Evolutionary conservation across 2,888 invertebrate species (phyloP), one percentile per base, ranked within the genome.

Genomic region (Zaprionus obscuricornis): DNA sequence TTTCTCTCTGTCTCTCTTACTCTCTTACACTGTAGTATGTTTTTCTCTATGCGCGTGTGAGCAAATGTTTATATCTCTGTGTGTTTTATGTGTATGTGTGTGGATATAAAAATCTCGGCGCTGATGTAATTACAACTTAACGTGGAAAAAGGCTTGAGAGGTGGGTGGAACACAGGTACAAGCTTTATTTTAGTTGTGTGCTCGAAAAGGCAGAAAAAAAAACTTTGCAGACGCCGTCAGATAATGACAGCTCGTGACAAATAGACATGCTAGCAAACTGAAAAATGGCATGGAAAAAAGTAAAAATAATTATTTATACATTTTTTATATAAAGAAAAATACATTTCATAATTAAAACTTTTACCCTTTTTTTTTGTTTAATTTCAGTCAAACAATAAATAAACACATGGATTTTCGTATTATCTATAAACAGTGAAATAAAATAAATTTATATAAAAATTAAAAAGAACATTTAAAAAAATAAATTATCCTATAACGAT

Each of bases 101-200:
- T 13, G 56, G 68, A 43, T 77, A 68, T 74, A 77, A 81, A 75
- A 78, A 78, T 78, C 78, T 84, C 77, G 29, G 57, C 66, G 42
- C 51, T 64, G 78, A 84, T 81, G 68, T 78, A 78, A 78, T 78
- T 78, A 84, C 68, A 66, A 26, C 54, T 51, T 37, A 36, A 33
- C 47, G 60, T 69, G 43, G 39, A 36, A 69, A 34, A 63, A 60
- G 57, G 79, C 54, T 56, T 47, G 58, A 56, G 50, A 54, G 57
- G 17, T 6, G 42, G 51, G 17, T 34, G 43, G 17, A n/a, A 8
- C 24, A 22, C 37, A 14, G n/a, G n/a, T 36, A 65, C 64, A 42
- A 29, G 66, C 60, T 56, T 70, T 60, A 55, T 65, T 60, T 54
- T 40, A 68, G 55, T 66, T 59, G 65, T 14, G 40, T 37, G 36